phyloP scores from a whole-genome alignment of 2,888 invertebrate genomes.

The Brenthis hecate region DNA sequence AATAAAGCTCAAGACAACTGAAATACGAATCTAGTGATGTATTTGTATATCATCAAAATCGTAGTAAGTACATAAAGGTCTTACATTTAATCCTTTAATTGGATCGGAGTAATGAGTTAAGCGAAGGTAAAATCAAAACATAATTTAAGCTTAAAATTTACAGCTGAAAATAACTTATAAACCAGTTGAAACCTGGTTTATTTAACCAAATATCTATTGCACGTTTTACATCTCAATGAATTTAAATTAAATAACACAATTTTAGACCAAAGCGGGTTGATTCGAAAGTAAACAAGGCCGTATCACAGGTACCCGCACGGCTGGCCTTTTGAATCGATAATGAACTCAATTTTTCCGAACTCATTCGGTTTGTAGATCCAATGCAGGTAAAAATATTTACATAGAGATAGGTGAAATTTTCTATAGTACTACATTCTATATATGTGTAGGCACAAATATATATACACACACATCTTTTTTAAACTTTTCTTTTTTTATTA shows the following conservation, averaged over 20 bases:
- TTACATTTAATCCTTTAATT: too few relatives aligned
- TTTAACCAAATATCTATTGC: slow-evolving; percentile 15
- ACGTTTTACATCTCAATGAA: slow-evolving; percentile 14
- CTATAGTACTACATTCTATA: slow-evolving; percentile 11
- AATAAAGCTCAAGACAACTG: too few relatives aligned
- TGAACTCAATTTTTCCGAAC: slow-evolving; percentile 25
- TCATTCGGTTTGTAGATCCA: slow-evolving; percentile 14
- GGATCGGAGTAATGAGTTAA: too few relatives aligned
- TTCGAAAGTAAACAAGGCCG: slow-evolving; percentile 21
- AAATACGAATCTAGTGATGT: too few relatives aligned
- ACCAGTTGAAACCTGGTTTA: background rate
- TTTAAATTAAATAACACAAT: slow-evolving; percentile 12
- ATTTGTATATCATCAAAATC: too few relatives aligned
- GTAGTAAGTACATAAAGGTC: too few relatives aligned
- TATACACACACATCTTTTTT: too few relatives aligned
- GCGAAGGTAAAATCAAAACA: too few relatives aligned
- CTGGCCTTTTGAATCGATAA: slow-evolving; percentile 21
- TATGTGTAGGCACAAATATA: too few relatives aligned
- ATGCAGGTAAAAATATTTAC: slow-evolving; percentile 21
- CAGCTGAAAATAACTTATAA: background rate
- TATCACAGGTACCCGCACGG: slow-evolving; percentile 18
- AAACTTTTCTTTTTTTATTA: too few relatives aligned
- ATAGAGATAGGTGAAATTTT: slow-evolving; percentile 1
- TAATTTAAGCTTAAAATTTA: background rate
- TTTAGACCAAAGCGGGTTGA: slow-evolving; percentile 15